These are phyloP conservation scores for Psilanteris sp. DNA, from an alignment of 1,140 invertebrate genomes.

Conservation along the genomic window DNA sequence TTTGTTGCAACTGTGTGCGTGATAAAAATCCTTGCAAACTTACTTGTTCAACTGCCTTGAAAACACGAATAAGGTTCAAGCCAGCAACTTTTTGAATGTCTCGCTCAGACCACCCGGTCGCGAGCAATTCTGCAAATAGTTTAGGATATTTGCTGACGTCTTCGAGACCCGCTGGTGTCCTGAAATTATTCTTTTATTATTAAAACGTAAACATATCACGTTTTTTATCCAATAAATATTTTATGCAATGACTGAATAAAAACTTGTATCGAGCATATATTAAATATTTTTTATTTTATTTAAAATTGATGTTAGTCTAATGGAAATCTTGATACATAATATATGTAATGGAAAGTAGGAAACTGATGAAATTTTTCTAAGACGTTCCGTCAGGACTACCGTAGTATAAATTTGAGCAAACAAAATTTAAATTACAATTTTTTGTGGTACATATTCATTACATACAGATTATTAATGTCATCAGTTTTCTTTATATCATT, in stretches of 20 bases:
- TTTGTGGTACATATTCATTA: too few relatives aligned
- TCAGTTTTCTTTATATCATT: too few relatives aligned
- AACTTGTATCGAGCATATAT: too few relatives aligned
- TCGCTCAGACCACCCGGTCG: conserved; percentile 82
- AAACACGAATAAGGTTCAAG: conserved; percentile 85
- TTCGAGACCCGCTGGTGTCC: conserved; percentile 83
- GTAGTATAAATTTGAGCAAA: too few relatives aligned
- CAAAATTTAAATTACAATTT: too few relatives aligned
- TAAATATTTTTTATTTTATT: too few relatives aligned
- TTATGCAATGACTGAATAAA: background rate
- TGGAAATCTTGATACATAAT: too few relatives aligned
- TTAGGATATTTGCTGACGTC: conserved; percentile 86
- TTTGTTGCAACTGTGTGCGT: conserved; percentile 14
- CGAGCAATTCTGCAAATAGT: conserved; percentile 82
- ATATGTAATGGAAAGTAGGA: too few relatives aligned
- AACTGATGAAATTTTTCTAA: too few relatives aligned
- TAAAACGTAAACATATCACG: conserved; percentile 12
- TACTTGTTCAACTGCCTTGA: conserved; percentile 84
- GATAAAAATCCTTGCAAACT: conserved; percentile 60
- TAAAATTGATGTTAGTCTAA: background rate
- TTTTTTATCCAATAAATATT: conserved; percentile 5
- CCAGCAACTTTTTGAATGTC: conserved; percentile 87
- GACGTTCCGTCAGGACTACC: too few relatives aligned
- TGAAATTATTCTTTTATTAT: conserved; percentile 69
- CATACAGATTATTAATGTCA: too few relatives aligned